Evolutionary conservation across 2,888 invertebrate genomes (phyloP).

Genomic region (Drosophila nr. medialis): DNA sequence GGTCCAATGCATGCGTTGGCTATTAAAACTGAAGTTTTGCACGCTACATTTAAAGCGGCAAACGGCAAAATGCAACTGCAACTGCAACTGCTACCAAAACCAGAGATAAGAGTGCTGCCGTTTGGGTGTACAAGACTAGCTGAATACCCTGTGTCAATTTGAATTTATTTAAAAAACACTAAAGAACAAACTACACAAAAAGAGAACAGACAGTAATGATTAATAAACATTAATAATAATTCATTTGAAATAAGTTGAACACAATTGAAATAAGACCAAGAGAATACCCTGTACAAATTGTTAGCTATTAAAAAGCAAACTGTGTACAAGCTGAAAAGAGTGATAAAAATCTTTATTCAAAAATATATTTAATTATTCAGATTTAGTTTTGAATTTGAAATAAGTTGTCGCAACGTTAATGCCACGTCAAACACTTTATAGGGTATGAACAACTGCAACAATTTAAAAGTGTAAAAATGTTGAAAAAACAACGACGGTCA

Average conservation of each 20-base stretch:
- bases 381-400: not conserved
- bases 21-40: slow-evolving; percentile 78
- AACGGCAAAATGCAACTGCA: slow-evolving; percentile 57
- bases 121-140: not conserved
- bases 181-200: not conserved
- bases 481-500: slow-evolving; percentile 58
- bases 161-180: not conserved
- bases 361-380: not conserved
- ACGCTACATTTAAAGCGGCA: slow-evolving; percentile 75
- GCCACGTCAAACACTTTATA: not conserved
- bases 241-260: not conserved
- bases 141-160: not conserved
- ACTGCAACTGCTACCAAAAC: slow-evolving; percentile 31
- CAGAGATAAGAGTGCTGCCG: not conserved
- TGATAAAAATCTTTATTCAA: not conserved
- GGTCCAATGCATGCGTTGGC: slow-evolving; percentile 76
- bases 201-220: not conserved
- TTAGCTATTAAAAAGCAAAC: not conserved
- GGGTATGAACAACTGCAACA: slow-evolving; percentile 52
- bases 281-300: not conserved
- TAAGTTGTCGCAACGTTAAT: too few species aligned
- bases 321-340: not conserved
- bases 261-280: not conserved
- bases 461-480: slow-evolving; percentile 72
- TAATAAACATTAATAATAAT: not conserved